phyloP scores from a whole-genome alignment of 2,113 vertebrate species.

The Scytalopus superciliaris region DNA sequence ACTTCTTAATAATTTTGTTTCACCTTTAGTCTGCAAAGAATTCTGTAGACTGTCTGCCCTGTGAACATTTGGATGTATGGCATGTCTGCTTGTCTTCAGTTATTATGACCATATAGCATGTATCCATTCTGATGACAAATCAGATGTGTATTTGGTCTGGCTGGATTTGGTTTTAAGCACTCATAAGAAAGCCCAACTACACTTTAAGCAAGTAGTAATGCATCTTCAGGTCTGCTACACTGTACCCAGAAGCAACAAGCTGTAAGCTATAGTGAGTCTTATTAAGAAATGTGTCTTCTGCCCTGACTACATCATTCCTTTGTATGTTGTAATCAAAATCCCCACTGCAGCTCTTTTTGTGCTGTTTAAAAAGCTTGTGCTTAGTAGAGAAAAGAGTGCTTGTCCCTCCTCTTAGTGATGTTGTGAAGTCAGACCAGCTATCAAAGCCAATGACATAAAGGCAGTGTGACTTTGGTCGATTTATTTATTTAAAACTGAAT shows the following conservation, averaged over 20 bases:
- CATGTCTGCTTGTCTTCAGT: neutral
- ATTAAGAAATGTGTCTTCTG: neutral
- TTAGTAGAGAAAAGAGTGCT: neutral
- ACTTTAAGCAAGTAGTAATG: neutral
- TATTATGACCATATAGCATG: neutral
- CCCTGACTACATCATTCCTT: neutral
- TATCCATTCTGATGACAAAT: neutral
- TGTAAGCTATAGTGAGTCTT: neutral
- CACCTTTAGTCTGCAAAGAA: neutral
- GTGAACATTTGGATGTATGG: neutral
- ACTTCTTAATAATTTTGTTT: neutral
- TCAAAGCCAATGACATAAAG: neutral
- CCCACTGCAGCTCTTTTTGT: neutral
- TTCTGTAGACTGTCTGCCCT: neutral
- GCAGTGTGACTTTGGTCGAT: rapidly evolving
- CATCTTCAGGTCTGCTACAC: neutral
- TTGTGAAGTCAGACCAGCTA: neutral
- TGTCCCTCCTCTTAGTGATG: neutral
- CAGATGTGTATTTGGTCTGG: neutral
- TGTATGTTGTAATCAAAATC: neutral
- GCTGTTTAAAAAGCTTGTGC: neutral
- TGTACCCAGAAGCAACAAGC: neutral
- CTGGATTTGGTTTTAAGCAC: neutral
- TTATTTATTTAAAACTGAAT: neutral
- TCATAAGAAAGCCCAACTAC: neutral